These are phyloP conservation scores for Chaetodon trifascialis DNA, from an alignment of 2,113 vertebrate genomes.

Conservation along the genomic window DNA sequence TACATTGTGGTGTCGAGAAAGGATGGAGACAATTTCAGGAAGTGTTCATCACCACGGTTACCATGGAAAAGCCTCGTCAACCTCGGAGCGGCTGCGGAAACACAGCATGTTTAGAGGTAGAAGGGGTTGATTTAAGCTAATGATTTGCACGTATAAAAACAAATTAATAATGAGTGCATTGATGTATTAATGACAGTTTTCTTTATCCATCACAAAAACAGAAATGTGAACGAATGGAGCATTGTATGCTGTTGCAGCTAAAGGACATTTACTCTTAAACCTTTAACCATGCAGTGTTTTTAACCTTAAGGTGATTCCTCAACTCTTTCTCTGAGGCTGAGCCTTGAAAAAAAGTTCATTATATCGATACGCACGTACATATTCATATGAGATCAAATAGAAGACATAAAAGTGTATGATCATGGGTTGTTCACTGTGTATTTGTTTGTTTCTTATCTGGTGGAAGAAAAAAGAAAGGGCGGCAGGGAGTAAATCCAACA, in stretches of 20 bases:
- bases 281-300: neutral
- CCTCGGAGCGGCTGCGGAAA: neutral
- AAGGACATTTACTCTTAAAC: neutral
- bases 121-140: too few species aligned
- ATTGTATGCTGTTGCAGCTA: too few species aligned
- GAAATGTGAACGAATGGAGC: too few species aligned
- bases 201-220: neutral
- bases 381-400: constrained; percentile 61
- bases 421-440: constrained; percentile 27
- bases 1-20: constrained; percentile 30
- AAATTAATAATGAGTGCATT: neutral
- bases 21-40: constrained; percentile 18
- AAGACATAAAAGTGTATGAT: constrained; percentile 41
- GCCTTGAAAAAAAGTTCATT: constrained; percentile 24
- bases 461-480: neutral
- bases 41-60: constrained; percentile 28
- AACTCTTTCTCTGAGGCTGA: constrained; percentile 1
- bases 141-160: neutral
- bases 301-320: constrained; percentile 27
- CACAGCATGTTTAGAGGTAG: neutral
- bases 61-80: neutral
- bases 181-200: neutral
- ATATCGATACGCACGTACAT: constrained; percentile 32
- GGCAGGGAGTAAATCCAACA: neutral
- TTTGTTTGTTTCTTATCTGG: constrained; percentile 32